A percentile compares a stretch with the other conserved stretches of the same genome.
phyloP scores from a whole-genome alignment of 2,888 invertebrate genomes.

The Galerucella nymphaeae region DNA sequence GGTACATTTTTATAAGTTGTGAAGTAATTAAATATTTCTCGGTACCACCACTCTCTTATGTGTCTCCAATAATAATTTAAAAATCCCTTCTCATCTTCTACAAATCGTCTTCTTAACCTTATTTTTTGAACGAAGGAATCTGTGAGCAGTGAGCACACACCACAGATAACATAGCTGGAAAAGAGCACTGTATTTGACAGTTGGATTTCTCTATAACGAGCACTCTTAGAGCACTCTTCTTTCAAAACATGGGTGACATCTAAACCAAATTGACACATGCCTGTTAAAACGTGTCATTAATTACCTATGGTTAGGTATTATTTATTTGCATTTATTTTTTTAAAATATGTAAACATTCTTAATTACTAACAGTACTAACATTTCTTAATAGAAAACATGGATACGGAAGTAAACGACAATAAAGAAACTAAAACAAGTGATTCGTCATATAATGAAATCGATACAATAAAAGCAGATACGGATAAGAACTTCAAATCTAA shows the following conservation, averaged over 20 bases:
- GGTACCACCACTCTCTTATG: slow-evolving; percentile 38
- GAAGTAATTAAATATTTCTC: slow-evolving; percentile 40
- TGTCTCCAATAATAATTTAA: slow-evolving; percentile 48
- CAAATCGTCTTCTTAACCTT: slow-evolving; percentile 38
- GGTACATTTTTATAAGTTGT: slow-evolving; percentile 22
- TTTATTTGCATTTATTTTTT: background rate
- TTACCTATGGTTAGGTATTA: too few species aligned
- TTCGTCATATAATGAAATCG: slow-evolving; percentile 13
- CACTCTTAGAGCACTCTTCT: too few species aligned
- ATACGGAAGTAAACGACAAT: slow-evolving; percentile 14
- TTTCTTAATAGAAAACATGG: slow-evolving; percentile 14
- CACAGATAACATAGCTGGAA: too few species aligned
- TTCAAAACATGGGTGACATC: too few species aligned
- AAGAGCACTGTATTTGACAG: too few species aligned
- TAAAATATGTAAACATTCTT: background rate
- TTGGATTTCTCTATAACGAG: too few species aligned
- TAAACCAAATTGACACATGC: background rate
- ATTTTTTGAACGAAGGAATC: slow-evolving; percentile 17
- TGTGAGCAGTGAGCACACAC: too few species aligned
- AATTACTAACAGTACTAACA: background rate
- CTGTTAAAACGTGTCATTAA: background rate
- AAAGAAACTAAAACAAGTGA: slow-evolving; percentile 30
- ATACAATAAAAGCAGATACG: slow-evolving; percentile 45
- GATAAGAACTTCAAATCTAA: slow-evolving; percentile 14
- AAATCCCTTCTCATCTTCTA: slow-evolving; percentile 41